Conservation (phyloP, 2,888 invertebrate species). For the Miltochrista miniata region DNA sequence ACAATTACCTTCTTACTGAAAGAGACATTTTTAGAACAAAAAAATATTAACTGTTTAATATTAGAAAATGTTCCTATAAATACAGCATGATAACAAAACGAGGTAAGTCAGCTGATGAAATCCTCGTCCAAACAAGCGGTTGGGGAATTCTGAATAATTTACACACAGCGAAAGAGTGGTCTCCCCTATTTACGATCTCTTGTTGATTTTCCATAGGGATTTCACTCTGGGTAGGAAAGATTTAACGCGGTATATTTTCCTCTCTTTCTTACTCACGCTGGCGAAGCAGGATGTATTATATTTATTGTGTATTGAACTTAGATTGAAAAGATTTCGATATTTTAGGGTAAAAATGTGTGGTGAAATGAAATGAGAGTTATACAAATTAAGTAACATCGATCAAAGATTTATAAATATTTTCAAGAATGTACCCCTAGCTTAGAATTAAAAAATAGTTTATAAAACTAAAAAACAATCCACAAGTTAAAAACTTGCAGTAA, state of each 20-base stretch:
- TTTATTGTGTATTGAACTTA: constrained; percentile 45
- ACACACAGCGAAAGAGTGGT: constrained; percentile 59
- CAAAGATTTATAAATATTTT: too few relatives aligned
- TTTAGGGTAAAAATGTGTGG: constrained; percentile 23
- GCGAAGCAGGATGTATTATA: constrained; percentile 37
- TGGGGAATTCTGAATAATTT: constrained; percentile 65
- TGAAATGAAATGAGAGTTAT: too few relatives aligned
- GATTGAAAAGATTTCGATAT: constrained; percentile 59
- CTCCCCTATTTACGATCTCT: constrained; percentile 58
- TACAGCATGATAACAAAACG: constrained; percentile 44
- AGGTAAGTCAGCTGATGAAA: constrained; percentile 62
- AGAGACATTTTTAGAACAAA: constrained; percentile 9
- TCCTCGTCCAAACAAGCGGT: constrained; percentile 61
- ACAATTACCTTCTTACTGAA: too few relatives aligned
- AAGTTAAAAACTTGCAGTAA: too few relatives aligned
- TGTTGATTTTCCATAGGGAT: constrained; percentile 68
- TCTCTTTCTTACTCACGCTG: constrained; percentile 39
- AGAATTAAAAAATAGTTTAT: too few relatives aligned
- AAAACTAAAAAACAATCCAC: too few relatives aligned
- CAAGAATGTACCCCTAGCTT: too few relatives aligned
- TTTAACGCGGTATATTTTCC: constrained; percentile 41
- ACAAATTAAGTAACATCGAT: too few relatives aligned
- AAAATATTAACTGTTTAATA: constrained; percentile 15
- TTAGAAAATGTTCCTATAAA: constrained; percentile 20
- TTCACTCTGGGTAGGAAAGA: constrained; percentile 16